Evolutionary conservation across 2,113 vertebrate genomes (phyloP).

Genomic region (Gavia stellata): DNA sequence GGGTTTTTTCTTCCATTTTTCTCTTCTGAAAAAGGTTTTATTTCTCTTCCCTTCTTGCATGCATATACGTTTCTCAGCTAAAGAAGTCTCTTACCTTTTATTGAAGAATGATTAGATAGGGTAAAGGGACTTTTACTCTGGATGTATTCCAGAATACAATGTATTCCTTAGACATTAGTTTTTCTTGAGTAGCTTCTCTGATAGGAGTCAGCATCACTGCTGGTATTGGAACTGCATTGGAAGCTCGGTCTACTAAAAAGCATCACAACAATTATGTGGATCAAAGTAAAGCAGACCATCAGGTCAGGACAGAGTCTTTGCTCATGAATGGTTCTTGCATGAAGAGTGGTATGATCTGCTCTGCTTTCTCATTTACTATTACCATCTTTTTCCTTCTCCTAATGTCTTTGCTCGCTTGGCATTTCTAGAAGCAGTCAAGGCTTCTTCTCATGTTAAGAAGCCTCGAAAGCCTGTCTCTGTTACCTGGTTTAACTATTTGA

Average conservation of each 20-base stretch:
- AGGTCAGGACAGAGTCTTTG: background rate
- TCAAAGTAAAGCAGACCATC: background rate
- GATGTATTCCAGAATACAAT: too few relatives aligned
- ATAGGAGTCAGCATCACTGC: background rate
- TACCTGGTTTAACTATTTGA: background rate
- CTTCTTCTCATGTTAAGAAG: background rate
- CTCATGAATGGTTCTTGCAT: background rate
- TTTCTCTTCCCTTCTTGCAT: background rate
- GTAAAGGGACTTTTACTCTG: background rate
- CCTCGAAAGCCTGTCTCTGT: background rate
- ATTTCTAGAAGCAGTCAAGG: background rate
- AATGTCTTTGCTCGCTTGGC: background rate
- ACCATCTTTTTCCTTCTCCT: background rate
- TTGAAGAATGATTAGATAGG: background rate
- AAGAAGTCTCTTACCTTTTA: background rate
- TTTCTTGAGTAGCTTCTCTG: background rate
- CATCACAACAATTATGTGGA: background rate
- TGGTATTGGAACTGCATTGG: background rate
- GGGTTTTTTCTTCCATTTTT: background rate
- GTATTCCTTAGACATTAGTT: background rate
- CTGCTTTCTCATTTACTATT: background rate
- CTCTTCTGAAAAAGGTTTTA: background rate
- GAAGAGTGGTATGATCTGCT: background rate
- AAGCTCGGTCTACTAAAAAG: background rate
- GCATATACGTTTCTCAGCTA: fast-evolving